Conservation (phyloP, 2,113 vertebrate genomes). For the Puntigrus tetrazona region DNA sequence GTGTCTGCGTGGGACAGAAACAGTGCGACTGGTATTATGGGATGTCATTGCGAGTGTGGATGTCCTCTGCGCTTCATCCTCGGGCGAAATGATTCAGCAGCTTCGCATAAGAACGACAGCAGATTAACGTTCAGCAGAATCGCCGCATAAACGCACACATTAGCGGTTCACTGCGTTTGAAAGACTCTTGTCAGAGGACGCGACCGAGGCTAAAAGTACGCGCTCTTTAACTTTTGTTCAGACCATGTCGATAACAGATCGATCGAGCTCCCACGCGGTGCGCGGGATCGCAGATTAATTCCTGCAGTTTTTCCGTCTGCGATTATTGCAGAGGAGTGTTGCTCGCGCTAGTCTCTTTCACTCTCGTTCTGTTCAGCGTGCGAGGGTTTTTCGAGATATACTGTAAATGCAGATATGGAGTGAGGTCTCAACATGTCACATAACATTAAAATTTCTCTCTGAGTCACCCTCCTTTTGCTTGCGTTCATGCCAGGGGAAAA, state of each 20-base stretch:
- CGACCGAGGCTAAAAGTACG: not conserved
- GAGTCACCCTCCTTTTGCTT: conserved; percentile 3
- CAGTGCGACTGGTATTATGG: conserved; percentile 30
- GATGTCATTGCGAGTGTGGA: conserved; percentile 30
- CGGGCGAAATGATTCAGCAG: conserved; percentile 49
- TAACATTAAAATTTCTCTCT: not conserved
- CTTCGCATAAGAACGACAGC: conserved; percentile 13
- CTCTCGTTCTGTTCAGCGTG: not conserved
- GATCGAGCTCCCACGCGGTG: not conserved
- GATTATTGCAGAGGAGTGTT: not conserved
- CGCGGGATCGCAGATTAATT: not conserved
- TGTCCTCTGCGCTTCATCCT: conserved; percentile 40
- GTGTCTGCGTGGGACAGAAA: not conserved
- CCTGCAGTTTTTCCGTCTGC: not conserved
- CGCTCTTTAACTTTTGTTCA: conserved; percentile 11
- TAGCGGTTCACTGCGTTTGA: not conserved
- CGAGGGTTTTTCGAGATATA: not conserved
- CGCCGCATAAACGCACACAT: not conserved
- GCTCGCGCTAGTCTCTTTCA: not conserved
- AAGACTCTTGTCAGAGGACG: not conserved
- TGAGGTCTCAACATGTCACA: not conserved
- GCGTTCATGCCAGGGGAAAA: not conserved
- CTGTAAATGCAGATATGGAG: conserved; percentile 3
- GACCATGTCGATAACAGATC: not conserved
- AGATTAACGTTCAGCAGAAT: conserved; percentile 9